Percentiles rank a stretch among this genome's conserved stretches.
These are phyloP conservation scores for Spodoptera frugiperda DNA, from an alignment of 1,140 invertebrate species.

Conservation along the genomic window DNA sequence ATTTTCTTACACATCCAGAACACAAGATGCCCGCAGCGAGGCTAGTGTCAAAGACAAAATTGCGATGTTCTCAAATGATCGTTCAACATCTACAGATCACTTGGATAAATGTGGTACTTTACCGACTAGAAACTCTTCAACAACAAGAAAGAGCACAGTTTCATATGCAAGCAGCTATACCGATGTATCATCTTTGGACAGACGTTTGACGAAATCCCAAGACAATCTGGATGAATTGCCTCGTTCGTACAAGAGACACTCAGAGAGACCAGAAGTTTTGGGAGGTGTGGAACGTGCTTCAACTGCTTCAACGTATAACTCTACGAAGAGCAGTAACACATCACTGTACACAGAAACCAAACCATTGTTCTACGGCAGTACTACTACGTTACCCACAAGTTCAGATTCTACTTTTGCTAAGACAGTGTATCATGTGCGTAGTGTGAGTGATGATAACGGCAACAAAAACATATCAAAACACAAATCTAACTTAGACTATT, in stretches of 20 bases:
- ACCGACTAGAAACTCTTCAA: slow-evolving; percentile 78
- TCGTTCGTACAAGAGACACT: slow-evolving; percentile 71
- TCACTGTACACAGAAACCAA: slow-evolving; percentile 66
- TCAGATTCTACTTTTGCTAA: slow-evolving; percentile 63
- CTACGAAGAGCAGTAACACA: slow-evolving; percentile 59
- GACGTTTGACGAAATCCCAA: slow-evolving; percentile 81
- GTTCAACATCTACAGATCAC: slow-evolving; percentile 82
- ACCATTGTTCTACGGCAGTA: slow-evolving; percentile 81
- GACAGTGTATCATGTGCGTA: slow-evolving; percentile 72
- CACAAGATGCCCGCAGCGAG: slow-evolving; percentile 91
- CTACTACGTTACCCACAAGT: slow-evolving; percentile 71
- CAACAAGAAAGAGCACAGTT: slow-evolving; percentile 69
- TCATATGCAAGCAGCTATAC: slow-evolving; percentile 69
- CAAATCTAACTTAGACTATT: slow-evolving; percentile 87
- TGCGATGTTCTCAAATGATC: slow-evolving; percentile 92
- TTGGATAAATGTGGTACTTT: slow-evolving; percentile 83
- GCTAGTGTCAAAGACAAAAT: slow-evolving; percentile 94
- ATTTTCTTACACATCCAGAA: slow-evolving; percentile 82
- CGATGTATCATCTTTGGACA: slow-evolving; percentile 76
- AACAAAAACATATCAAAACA: slow-evolving; percentile 79
- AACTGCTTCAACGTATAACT: slow-evolving; percentile 36
- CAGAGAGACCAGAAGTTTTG: slow-evolving; percentile 77
- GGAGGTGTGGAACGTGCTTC: slow-evolving; percentile 70
- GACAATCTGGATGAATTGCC: slow-evolving; percentile 82
- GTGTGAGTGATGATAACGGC: slow-evolving; percentile 80